These are phyloP conservation scores for Equus quagga DNA, from an alignment of 2,113 vertebrate genomes.

Conservation along the genomic window DNA sequence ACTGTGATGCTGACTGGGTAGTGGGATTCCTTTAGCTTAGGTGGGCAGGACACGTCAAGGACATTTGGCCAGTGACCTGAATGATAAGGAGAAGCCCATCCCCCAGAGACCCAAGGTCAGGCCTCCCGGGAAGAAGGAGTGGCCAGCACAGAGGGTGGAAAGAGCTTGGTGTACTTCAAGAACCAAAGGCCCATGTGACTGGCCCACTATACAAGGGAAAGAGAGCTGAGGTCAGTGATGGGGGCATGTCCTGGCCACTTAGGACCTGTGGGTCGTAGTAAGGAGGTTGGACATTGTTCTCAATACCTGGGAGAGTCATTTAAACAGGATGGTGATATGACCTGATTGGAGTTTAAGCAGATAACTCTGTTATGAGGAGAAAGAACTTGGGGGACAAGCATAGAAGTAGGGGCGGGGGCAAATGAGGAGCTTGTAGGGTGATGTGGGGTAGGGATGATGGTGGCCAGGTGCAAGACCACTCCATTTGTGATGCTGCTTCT, in stretches of 20 bases:
- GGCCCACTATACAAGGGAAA: neutral
- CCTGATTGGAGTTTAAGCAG: neutral
- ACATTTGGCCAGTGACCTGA: neutral
- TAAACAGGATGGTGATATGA: neutral
- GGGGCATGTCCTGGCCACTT: neutral
- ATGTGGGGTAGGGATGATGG: neutral
- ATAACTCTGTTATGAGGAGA: neutral
- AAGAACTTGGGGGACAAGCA: neutral
- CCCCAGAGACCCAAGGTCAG: neutral
- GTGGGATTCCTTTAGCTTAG: neutral
- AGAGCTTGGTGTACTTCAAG: neutral
- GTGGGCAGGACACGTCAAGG: neutral
- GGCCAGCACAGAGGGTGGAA: neutral
- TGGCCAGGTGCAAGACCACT: neutral
- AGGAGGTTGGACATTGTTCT: neutral
- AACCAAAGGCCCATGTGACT: neutral
- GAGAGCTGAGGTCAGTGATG: neutral
- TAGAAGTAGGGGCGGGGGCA: neutral
- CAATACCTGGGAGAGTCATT: neutral
- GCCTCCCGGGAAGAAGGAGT: neutral
- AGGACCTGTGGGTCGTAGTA: neutral
- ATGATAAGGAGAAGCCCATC: neutral
- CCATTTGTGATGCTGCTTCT: neutral
- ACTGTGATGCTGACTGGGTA: neutral
- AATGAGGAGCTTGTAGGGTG: neutral